A percentile compares a stretch with the other conserved stretches of the same genome.
phyloP scores from a whole-genome alignment of 2,888 invertebrate genomes.

The Drosophila crucigera region DNA sequence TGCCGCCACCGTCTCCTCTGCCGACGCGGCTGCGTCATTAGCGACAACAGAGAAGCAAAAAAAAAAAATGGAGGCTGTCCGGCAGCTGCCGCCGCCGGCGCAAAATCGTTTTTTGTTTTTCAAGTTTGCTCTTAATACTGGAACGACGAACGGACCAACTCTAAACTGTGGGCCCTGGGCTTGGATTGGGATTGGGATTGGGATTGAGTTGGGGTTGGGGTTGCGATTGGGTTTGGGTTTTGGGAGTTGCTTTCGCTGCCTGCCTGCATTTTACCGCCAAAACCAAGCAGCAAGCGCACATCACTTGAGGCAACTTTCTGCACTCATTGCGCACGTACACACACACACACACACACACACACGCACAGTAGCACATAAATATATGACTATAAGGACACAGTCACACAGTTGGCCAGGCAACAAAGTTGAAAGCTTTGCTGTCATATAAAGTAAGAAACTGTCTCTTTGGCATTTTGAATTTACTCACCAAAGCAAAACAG shows the following conservation, averaged over 20 bases:
- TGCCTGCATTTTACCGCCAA: slow-evolving; percentile 33
- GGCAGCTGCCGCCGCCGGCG: slow-evolving; percentile 62
- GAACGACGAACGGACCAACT: not conserved
- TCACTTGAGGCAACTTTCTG: slow-evolving; percentile 70
- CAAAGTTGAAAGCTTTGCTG: slow-evolving; percentile 22
- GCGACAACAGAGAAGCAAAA: slow-evolving; percentile 47
- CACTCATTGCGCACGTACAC: slow-evolving; percentile 75
- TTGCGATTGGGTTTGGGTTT: not conserved
- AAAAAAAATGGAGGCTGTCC: slow-evolving; percentile 18
- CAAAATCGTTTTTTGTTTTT: slow-evolving; percentile 72
- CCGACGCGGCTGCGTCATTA: slow-evolving; percentile 61
- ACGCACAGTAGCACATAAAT: slow-evolving; percentile 12
- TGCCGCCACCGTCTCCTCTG: slow-evolving; percentile 5
- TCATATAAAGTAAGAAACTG: slow-evolving; percentile 11
- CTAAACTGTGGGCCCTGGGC: not conserved
- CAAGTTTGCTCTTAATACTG: slow-evolving; percentile 53
- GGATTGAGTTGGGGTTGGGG: not conserved
- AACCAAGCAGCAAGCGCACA: slow-evolving; percentile 35
- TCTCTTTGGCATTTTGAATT: slow-evolving; percentile 17
- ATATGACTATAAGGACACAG: slow-evolving; percentile 2
- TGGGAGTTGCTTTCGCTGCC: not conserved
- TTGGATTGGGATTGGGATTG: not conserved
- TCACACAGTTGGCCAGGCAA: not conserved
- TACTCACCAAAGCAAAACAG: not conserved
- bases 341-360: slow-evolving; percentile 30